Conservation (phyloP, 2,888 invertebrate species). For the Perithous albicinctus region DNA sequence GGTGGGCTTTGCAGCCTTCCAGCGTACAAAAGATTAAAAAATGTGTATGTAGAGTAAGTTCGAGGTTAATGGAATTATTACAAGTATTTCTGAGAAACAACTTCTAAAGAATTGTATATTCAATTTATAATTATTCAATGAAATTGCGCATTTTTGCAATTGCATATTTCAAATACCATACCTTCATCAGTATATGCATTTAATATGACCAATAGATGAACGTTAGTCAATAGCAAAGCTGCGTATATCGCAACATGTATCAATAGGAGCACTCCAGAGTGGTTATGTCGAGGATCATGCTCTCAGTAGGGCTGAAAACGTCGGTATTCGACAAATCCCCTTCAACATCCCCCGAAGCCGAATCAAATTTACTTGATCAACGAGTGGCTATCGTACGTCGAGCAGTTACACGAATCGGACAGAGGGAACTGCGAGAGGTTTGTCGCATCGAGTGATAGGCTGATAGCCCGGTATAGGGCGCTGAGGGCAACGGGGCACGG, state of each 20-base stretch:
- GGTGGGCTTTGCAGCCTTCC: no score
- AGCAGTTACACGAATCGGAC: conserved; percentile 65
- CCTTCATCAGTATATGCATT: not conserved
- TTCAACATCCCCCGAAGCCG: conserved; percentile 18
- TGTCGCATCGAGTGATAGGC: conserved; percentile 39
- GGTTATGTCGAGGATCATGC: conserved; percentile 1
- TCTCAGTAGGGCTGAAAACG: not conserved
- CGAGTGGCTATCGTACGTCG: conserved; percentile 46
- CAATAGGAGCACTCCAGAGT: not conserved
- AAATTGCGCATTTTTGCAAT: not conserved
- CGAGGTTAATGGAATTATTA: no score
- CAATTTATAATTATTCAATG: not conserved
- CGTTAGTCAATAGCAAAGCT: not conserved
- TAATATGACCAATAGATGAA: not conserved
- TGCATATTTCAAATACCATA: not conserved
- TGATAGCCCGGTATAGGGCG: not conserved
- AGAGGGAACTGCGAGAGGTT: conserved; percentile 44
- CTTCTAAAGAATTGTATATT: no score
- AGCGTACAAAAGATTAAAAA: no score
- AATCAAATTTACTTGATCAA: conserved; percentile 65
- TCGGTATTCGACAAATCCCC: conserved; percentile 26
- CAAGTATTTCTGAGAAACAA: no score
- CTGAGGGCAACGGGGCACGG: no score
- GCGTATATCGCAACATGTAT: not conserved
- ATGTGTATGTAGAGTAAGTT: no score